Base-by-base conservation (phyloP, 2,888 invertebrate genomes). In the Brassicogethes aeneus region DNA sequence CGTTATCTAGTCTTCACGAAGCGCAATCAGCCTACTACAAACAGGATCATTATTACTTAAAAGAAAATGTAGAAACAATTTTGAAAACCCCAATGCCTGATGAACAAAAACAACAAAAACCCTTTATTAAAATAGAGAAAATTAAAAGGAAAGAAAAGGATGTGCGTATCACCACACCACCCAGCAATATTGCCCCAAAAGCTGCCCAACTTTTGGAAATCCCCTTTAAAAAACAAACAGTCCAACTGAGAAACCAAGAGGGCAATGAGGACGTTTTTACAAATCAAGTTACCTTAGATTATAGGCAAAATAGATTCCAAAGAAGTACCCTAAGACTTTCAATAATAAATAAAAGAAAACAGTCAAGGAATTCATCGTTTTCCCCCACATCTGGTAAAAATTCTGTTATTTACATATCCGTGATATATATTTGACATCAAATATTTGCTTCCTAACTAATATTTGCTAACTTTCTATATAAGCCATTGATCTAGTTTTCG, bases 181-280 rank as follows among this genome's bases (percentile, higher is more conserved):
- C 77, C 1, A 68, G 72, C 23, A 68, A 68, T 45, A 72, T 79
- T 45, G 76, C 79, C 3, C 76, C 77, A 0, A 79, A 79, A 61
- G 79, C 79, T 1, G 79, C 79, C 1, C 77, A 77, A 2, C 57
- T 79, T 17, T 56, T 79, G 34, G 77, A 79, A 45, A 76, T 79
- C 44, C 74, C 77, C 43, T 5, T 32, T 3, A 32, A 32, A 32
- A 10, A 23, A 23, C 23, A 23, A 7, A 7, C 7, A 5, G 23
- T 7, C 5, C 23, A 5, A 5, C 5, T 23, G 5, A 10, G 17
- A 23, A 23, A 5, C 10, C 10, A 10, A 5, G 12, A 8, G 10
- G 13, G 12, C 14, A 10, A 12, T 12, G 32, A 32, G 12, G 3
- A 3, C 14, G 32, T 13, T 13, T 10, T 10, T 5, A 3, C 12